Base-by-base conservation (phyloP, 2,888 invertebrate genomes). In the Idaea dimidiata region DNA sequence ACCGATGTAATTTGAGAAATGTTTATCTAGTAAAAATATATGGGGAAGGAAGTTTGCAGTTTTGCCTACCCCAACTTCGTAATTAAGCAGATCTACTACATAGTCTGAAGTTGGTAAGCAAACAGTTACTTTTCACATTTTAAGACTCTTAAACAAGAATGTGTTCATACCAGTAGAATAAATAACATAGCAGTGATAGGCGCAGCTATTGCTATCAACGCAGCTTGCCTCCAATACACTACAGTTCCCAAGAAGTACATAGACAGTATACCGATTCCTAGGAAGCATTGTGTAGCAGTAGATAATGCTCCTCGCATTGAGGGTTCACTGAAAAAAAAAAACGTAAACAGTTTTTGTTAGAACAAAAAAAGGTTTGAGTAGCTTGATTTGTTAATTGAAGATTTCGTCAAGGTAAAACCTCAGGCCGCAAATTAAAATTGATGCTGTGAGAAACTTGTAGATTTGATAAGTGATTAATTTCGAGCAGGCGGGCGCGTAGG, bases 161-260 rank as follows among this genome's bases (percentile, higher is more conserved):
- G 24, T 56, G 17, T 70, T 75, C 84, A 84, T 76, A 94, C 94
- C 74, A 93, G 79, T 7, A 89, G 74, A 16, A 93, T 92, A 6
- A 91, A 81, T 5, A 93, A 62, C 82, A 93, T 88, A 0, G 94
- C 92, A 31, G 84, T 69, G 0, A 93, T 67, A 0, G 94, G 94
- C 4, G 93, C 87, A 0, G 81, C 75, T 8, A 93, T 76, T 63
- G 92, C 89, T 65, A 93, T 85, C 5, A 92, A 76, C 0, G 94
- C 93, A 0, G 93, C 93, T 0, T 78, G 75, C 54, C 93, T 79
- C 94, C 94, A 94, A 60, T 79, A 78, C 4, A 92, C 85, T 14
- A 93, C 71, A 0, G 90, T 91, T 0, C 94, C 94, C 17, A 94
- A 74, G 43, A 91, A 82, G 75, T 89, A 94, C 81, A 93, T 92